A percentile compares a stretch with the other conserved stretches of the same genome.
These are phyloP conservation scores for Strix occidentalis DNA, from an alignment of 2,797 vertebrate species.

Conservation along the genomic window DNA sequence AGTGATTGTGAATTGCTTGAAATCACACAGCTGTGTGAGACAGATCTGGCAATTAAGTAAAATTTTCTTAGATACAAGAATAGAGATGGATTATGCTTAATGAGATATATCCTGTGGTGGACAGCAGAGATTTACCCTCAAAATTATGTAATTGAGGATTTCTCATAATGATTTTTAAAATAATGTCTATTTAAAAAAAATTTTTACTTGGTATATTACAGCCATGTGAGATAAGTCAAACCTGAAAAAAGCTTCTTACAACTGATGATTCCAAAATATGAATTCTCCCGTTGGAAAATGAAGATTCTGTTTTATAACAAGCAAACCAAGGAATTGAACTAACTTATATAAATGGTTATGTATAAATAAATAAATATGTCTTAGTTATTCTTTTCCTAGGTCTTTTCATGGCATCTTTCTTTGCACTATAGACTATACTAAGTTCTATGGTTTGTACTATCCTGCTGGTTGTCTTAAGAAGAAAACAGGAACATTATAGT, in stretches of 20 bases:
- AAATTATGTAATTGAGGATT: not conserved
- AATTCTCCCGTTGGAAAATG: not conserved
- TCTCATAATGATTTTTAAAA: not conserved
- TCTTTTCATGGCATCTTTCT: not conserved
- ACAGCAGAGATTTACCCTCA: not conserved
- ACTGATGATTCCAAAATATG: not conserved
- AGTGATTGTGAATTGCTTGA: not conserved
- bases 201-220: not conserved
- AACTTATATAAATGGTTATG: not conserved
- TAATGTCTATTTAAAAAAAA: not conserved
- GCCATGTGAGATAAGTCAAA: not conserved
- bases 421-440: not conserved
- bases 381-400: not conserved
- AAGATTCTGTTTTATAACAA: not conserved
- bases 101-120: not conserved
- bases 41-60: not conserved
- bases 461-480: not conserved
- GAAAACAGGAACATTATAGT: not conserved
- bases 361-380: not conserved
- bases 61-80: not conserved
- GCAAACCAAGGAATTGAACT: not conserved
- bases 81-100: not conserved
- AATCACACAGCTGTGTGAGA: not conserved
- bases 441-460: not conserved
- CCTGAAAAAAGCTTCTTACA: not conserved